Base-by-base conservation (phyloP, 2,113 vertebrate genomes). In the Nycticebus coucang region DNA sequence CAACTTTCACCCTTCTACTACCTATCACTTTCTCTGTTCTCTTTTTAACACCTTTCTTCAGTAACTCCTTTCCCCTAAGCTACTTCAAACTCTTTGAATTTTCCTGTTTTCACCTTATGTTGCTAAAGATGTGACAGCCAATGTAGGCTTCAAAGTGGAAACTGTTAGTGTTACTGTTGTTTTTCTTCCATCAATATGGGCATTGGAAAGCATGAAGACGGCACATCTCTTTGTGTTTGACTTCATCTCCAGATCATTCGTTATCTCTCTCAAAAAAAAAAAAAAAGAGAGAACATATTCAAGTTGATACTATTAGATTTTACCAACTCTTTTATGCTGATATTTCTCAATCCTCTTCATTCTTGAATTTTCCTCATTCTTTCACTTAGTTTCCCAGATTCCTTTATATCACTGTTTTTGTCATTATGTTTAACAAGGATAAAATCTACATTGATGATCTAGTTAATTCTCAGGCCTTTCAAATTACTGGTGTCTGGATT, bases 1-100 rank as follows among this genome's bases (percentile, higher is more conserved):
- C 50, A 28, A n/a, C 4, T 77, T 81, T 71, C 33, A 19, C 22
- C 2, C 0, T 92, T n/a, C 4, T 1, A 5, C 1, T 35, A 5
- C 19, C 4, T 37, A 37, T 33, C 5, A 4, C 81, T 71, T 37
- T 7, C 45, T n/a, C 21, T 50, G 4, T 1, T 82, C 10, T 3
- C 35, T 59, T 82, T 83, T 7, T 9, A 64, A 33, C 19, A 69
- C 1, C 30, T 18, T 7, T n/a, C 17, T 28, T 24, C 75, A 84
- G n/a, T 4, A 57, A 1, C 2, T 30, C 1, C 4, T 28, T 2
- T 14, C 1, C 21, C 10, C 37, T 2, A 71, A 11, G 10, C 55
- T 5, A 13, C 35, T 30, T 72, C 33, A 87, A 64, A 45, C 7
- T 1, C 9, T 68, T 53, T 50, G 13, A 81, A 68, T 1, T 75